Percentiles rank a stretch among this genome's conserved stretches.
Evolutionary conservation across 2,113 vertebrate genomes (phyloP).

Genomic region (Microcebus jonahi): DNA sequence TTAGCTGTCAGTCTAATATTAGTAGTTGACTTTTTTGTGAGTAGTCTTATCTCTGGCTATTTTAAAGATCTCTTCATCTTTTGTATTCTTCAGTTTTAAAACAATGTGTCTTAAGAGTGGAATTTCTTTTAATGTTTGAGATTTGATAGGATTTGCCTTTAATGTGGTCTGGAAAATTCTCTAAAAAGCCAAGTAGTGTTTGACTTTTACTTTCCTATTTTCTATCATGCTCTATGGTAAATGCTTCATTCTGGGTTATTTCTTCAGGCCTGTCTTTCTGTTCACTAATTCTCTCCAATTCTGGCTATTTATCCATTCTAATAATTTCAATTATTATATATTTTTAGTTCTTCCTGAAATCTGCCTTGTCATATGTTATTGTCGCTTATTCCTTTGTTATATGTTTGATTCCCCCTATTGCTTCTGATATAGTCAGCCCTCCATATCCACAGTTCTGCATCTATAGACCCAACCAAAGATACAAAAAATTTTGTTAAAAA

Average conservation of each 20-base stretch:
- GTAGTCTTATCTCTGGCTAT: not conserved
- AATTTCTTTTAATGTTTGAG: not conserved
- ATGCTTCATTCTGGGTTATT: not conserved
- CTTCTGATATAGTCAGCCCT: not conserved
- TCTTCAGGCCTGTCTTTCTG: not conserved
- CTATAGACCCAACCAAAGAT: not conserved
- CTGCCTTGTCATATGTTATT: not conserved
- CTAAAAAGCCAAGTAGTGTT: not conserved
- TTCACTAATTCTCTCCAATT: not conserved
- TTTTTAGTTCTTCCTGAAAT: not conserved
- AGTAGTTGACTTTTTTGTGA: not conserved
- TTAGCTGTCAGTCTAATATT: not conserved
- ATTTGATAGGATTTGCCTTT: not conserved
- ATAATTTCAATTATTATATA: not conserved
- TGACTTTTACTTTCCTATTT: not conserved
- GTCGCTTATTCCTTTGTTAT: not conserved
- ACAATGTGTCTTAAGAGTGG: not conserved
- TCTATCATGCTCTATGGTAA: not conserved
- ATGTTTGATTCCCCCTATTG: not conserved
- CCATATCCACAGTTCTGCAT: not conserved
- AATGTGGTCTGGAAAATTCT: not conserved
- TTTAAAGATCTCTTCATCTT: not conserved
- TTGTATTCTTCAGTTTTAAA: not conserved
- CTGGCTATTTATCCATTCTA: not conserved
- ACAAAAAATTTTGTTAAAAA: not conserved